Evolutionary conservation across 2,888 invertebrate species (phyloP), one percentile per base, ranked within the genome.

Genomic region (Calliphora vomitoria): DNA sequence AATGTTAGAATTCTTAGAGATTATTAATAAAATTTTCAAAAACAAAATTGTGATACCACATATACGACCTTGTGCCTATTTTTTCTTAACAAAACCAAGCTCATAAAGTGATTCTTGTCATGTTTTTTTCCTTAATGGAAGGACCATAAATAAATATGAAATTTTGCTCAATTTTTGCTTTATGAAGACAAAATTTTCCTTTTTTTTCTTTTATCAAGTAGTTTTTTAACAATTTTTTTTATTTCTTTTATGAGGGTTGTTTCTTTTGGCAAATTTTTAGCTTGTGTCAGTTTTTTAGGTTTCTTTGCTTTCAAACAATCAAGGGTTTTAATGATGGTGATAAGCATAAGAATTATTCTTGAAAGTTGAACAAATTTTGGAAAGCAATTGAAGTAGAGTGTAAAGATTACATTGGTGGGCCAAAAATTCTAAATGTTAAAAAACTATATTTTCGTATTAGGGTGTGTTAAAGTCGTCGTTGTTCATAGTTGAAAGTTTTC

Each of bases 101-200:
- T 15, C 31, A 60, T 25, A 13, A 13, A 31, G 60, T 38, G 41
- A 79, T 79, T 68, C 78, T 44, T 31, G 68, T 79, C 68, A 66
- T 78, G 66, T 35, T 66, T 58, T 44, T 68, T 68, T 68, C 78
- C 47, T 58, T 68, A 50, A 78, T 62, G 41, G 20, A 53, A 44
- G 47, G 55, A 68, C 31, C 55, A 55, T 8, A 18, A n/a, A 25
- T 15, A 35, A 60, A 60, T 25, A 0, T 8, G 55, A 20, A 58
- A 60, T 31, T 11, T 60, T 15, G n/a, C 18, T 18, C n/a, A 13
- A 60, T 15, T 60, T 31, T 60, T 4, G 25, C 55, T 25, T 53
- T 35, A 18, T 44, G 1, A 44, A 44, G 50, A 50, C n/a, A 15
- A 25, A 4, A 20, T 58, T 58, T 20, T 11, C 10, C n/a, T n/a